Base-by-base conservation (phyloP, 2,888 invertebrate species). In the Acanthosepion pharaonis region DNA sequence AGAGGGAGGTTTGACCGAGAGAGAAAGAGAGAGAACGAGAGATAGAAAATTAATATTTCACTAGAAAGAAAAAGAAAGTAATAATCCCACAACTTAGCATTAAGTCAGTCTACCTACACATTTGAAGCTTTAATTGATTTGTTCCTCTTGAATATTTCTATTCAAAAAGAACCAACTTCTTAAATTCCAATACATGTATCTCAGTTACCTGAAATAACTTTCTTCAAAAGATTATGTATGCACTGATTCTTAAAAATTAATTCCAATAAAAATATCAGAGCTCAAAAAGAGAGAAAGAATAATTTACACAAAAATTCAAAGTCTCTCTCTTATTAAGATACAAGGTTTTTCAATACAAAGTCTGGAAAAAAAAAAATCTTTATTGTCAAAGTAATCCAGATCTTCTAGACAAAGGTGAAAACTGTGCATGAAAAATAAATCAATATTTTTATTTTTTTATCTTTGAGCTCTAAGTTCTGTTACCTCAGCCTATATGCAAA, bases 1-100 rank as follows among this genome's bases (percentile, higher is more conserved):
- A 2, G 42, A 42, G 42, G 0, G 42, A 0, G n/a, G n/a, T n/a
- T n/a, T n/a, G 42, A 42, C 3, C 2, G 42, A 42, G 2, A 2
- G 42, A 42, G 42, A 42, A 2, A 1, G 42, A 42, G 42, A 2
- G 42, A 53, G 15, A 53, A 6, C 9, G 15, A 53, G 15, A 20
- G 55, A 55, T 2, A 20, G 0, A 55, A 55, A 5, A 20, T 20
- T 5, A 23, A 59, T 23, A 59, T 23, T 59, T 59, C 59, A 59
- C 23, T 23, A 59, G 23, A 23, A 23, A 59, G 20, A 23, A 59
- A 59, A 59, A 23, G 59, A 59, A 55, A 18, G 55, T 55, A 78
- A 78, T 78, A 78, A 78, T 15, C n/a, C 18, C 8, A 78, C 25
- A 64, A 20, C 78, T n/a, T 78, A 1, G n/a, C 18, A n/a, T 78